Evolutionary conservation across 2,888 invertebrate genomes (phyloP).

Genomic region (Punctoribates punctum): DNA sequence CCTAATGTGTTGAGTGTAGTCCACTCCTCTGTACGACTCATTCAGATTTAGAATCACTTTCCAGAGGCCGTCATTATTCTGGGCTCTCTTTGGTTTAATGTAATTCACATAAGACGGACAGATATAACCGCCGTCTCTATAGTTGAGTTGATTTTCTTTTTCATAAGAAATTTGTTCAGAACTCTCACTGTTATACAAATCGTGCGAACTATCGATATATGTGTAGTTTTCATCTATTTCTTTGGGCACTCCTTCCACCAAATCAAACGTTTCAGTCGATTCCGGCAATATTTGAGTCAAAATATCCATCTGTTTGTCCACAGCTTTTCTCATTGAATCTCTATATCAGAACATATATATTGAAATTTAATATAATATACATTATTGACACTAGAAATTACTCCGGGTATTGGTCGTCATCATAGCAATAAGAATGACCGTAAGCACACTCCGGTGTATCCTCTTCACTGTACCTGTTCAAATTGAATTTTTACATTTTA

Average conservation of each 20-base stretch:
- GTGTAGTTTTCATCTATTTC: slow-evolving; percentile 16
- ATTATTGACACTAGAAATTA: neutral
- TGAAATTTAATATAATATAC: neutral
- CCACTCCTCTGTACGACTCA: slow-evolving; percentile 39
- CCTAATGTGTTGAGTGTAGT: slow-evolving; percentile 44
- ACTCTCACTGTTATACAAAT: neutral
- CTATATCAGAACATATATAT: slow-evolving; percentile 36
- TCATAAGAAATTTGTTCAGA: neutral
- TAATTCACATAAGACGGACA: slow-evolving; percentile 44
- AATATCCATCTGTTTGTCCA: slow-evolving; percentile 44
- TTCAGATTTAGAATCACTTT: slow-evolving; percentile 47
- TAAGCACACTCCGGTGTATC: slow-evolving; percentile 42
- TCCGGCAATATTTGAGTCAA: slow-evolving; percentile 40
- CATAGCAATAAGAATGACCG: slow-evolving; percentile 42
- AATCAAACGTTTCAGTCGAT: slow-evolving; percentile 29
- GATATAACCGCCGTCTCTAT: slow-evolving; percentile 43
- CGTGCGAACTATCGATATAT: neutral
- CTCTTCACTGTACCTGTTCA: slow-evolving; percentile 4
- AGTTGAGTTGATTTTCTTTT: neutral
- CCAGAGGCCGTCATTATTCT: slow-evolving; percentile 44
- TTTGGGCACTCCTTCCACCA: slow-evolving; percentile 19
- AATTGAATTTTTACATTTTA: too few relatives aligned
- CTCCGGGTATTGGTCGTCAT: slow-evolving; percentile 42
- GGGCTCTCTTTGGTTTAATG: slow-evolving; percentile 45
- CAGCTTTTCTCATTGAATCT: slow-evolving; percentile 39